These are phyloP conservation scores for Lophochroa leadbeateri DNA, from an alignment of 2,113 vertebrate genomes.

Conservation along the genomic window DNA sequence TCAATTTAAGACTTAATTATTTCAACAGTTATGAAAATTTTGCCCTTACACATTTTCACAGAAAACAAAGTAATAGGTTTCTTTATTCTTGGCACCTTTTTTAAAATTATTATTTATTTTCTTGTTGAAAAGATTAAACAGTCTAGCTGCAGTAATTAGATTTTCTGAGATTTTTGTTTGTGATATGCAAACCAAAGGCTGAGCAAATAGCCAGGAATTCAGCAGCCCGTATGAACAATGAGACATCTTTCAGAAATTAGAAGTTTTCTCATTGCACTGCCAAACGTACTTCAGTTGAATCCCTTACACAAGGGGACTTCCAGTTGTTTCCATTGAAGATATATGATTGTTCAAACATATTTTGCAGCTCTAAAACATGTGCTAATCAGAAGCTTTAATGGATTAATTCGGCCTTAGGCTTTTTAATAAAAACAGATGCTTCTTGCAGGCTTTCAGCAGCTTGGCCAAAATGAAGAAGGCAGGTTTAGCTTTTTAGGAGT, in stretches of 20 bases:
- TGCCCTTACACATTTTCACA: not conserved
- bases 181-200: not conserved
- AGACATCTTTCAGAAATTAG: not conserved
- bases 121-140: not conserved
- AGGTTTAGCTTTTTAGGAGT: not conserved
- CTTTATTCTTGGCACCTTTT: not conserved
- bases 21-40: not conserved
- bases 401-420: not conserved
- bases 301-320: not conserved
- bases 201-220: not conserved
- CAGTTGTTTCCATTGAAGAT: not conserved
- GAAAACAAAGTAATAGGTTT: not conserved
- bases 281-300: not conserved
- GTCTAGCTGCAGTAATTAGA: not conserved
- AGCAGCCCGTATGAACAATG: not conserved
- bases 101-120: not conserved
- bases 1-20: conserved; percentile 34
- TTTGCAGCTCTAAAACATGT: not conserved
- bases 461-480: not conserved
- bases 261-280: not conserved
- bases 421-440: not conserved
- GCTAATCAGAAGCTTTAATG: not conserved
- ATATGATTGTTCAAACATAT: not conserved
- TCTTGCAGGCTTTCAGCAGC: not conserved
- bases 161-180: not conserved